Percentiles rank a stretch among this genome's conserved stretches.
phyloP scores from a whole-genome alignment of 92 coral and sea anemone species.

The Paramuricea clavata region DNA sequence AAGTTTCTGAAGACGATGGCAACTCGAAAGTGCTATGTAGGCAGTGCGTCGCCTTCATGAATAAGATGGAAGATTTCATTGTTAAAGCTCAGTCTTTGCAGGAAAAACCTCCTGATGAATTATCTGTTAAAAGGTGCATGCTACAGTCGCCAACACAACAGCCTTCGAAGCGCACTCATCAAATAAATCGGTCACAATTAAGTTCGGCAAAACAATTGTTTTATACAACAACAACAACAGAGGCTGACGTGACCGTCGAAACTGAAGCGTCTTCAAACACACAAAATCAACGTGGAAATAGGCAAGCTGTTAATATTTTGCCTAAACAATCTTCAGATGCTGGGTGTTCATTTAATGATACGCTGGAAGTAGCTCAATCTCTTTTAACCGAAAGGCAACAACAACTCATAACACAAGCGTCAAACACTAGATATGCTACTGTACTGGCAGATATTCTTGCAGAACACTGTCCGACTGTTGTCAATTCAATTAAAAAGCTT shows the following conservation, averaged over 20 bases:
- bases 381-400: background rate
- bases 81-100: slow-evolving; percentile 55
- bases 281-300: background rate
- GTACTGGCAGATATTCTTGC: background rate
- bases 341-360: no score
- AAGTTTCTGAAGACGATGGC: no score
- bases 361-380: background rate
- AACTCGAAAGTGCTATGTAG: slow-evolving; percentile 56
- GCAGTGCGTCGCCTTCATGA: slow-evolving; percentile 55
- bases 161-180: slow-evolving; percentile 48
- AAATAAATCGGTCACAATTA: background rate
- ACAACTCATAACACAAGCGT: background rate
- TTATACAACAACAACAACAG: background rate
- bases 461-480: background rate
- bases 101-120: slow-evolving; percentile 45
- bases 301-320: no score
- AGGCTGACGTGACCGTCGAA: background rate
- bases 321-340: no score
- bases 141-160: slow-evolving; percentile 53
- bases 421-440: background rate
- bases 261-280: background rate
- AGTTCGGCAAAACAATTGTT: slow-evolving; percentile 38
- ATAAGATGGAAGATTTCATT: slow-evolving; percentile 60
- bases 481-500: background rate
- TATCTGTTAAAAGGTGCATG: slow-evolving; percentile 55